Evolutionary conservation across 2,888 invertebrate genomes (phyloP), one percentile per base, ranked within the genome.

Genomic region (Platycheirus albimanus): DNA sequence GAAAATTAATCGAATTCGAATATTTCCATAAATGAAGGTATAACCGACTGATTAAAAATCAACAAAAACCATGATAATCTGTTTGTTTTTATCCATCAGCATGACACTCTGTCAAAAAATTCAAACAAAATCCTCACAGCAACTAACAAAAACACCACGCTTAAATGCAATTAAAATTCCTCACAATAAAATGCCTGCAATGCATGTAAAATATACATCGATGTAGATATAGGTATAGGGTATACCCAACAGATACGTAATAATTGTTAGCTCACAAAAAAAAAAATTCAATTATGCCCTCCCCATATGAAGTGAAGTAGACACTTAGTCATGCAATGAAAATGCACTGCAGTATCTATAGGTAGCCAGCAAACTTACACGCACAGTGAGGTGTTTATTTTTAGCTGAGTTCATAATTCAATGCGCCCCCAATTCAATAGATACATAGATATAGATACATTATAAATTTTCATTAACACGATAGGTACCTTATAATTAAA

Each of bases 161-260:
- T 79, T 28, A 19, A 63, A 51, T 64, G 49, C 75, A 80, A 75
- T 80, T 80, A 49, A 75, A 80, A 80, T 78, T 71, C 64, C 77
- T 33, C 8, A 64, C 4, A 47, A 54, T 54, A 41, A 41, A 19
- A 70, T 63, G 74, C 54, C 47, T 54, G 30, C 38, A 38, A 24
- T 66, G 41, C 33, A 8, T 43, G 36, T 70, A 45, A 17, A 33
- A 33, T 6, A 33, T 33, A 1, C 7, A 33, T 33, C 5, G 3
- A 33, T 8, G 7, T 8, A 33, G 3, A 33, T 24, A 3, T 24
- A 24, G 24, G n/a, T 6, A 3, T 24, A 24, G 24, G n/a, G n/a
- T n/a, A n/a, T n/a, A n/a, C 24, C 24, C 6, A 24, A 6, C 24
- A 4, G 8, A 33, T 36, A 56, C 41, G 58, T 28, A 58, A 58